A percentile compares a stretch with the other conserved stretches of the same genome.
Evolutionary conservation across 2,888 invertebrate genomes (phyloP).

Genomic region (Cephus spinipes): DNA sequence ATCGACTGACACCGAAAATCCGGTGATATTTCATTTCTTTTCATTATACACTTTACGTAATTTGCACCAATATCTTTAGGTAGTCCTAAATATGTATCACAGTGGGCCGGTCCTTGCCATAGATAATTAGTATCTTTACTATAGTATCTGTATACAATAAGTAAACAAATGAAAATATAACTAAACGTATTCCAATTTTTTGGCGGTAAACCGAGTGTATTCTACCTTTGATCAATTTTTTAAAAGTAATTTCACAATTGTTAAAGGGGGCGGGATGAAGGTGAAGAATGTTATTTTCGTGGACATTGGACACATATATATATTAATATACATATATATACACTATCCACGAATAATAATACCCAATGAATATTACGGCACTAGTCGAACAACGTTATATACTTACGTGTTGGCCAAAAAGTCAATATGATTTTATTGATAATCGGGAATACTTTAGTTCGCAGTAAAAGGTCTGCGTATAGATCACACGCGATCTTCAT

Average conservation of each 20-base stretch:
- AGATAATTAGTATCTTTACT: conserved; percentile 22
- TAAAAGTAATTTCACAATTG: not conserved
- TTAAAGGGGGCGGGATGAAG: not conserved
- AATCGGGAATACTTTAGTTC: conserved; percentile 33
- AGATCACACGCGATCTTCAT: conserved; percentile 8
- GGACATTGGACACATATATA: no score
- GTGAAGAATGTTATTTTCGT: not conserved
- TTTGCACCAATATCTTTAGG: conserved; percentile 35
- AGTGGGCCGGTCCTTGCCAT: conserved; percentile 51
- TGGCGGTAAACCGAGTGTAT: conserved; percentile 7
- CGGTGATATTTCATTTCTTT: conserved; percentile 28
- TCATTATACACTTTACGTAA: conserved; percentile 31
- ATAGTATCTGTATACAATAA: conserved; percentile 20
- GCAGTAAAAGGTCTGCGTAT: conserved; percentile 20
- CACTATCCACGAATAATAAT: not conserved
- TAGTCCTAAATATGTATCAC: conserved; percentile 30
- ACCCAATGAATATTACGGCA: not conserved
- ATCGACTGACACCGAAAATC: not conserved
- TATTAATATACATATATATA: not conserved
- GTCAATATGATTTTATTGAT: not conserved
- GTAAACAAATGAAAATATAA: conserved; percentile 10
- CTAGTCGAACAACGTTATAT: not conserved
- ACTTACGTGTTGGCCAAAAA: not conserved
- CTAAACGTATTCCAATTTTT: conserved; percentile 14
- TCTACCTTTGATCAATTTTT: not conserved